A percentile compares a stretch with the other conserved stretches of the same genome.
Evolutionary conservation across 2,113 vertebrate species (phyloP).

Genomic region (Merops nubicus): DNA sequence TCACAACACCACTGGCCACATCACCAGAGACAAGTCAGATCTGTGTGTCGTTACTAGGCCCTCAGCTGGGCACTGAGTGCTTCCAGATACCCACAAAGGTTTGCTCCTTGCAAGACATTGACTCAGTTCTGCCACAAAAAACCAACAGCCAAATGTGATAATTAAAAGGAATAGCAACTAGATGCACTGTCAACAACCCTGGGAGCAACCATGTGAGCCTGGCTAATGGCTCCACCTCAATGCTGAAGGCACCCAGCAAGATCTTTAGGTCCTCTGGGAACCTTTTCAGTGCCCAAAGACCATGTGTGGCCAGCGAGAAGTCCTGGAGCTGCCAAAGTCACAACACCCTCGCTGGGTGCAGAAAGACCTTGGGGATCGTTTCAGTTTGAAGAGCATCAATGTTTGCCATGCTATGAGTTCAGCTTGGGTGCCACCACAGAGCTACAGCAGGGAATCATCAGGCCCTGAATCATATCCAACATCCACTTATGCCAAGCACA

Average conservation of each 20-base stretch:
- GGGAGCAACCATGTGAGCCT: neutral
- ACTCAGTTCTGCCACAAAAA: neutral
- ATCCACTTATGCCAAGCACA: neutral
- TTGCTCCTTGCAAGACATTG: neutral
- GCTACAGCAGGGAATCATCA: neutral
- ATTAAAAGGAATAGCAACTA: neutral
- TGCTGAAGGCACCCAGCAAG: neutral
- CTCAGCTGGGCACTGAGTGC: neutral
- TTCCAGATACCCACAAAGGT: neutral
- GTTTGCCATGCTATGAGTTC: neutral
- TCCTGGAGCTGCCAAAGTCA: neutral
- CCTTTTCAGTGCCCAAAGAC: neutral
- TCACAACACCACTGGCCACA: neutral
- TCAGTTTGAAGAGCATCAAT: neutral
- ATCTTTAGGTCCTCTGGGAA: neutral
- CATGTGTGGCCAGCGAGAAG: fast-evolving
- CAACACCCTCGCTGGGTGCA: neutral
- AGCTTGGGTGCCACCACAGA: neutral
- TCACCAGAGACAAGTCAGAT: neutral
- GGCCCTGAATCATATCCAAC: too few relatives aligned
- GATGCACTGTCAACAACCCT: neutral
- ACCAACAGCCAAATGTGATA: neutral
- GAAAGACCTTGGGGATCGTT: neutral
- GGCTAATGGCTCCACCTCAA: fast-evolving
- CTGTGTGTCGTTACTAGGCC: neutral